These are phyloP conservation scores for Frankliniella intonsa DNA, from an alignment of 2,888 invertebrate genomes.

Conservation along the genomic window DNA sequence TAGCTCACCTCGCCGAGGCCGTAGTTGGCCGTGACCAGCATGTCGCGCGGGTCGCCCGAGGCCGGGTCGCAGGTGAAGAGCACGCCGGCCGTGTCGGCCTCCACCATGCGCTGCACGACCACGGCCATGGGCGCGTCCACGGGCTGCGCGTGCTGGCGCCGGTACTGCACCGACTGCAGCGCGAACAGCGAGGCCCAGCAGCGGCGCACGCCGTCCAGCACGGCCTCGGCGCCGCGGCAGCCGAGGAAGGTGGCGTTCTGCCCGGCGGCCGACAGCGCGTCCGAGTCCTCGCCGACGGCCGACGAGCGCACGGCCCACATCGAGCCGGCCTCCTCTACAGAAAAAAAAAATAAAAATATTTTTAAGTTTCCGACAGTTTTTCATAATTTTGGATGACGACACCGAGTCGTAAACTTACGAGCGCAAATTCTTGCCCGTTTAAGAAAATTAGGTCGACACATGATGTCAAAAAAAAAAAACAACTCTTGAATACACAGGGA, in stretches of 20 bases:
- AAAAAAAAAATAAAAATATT: too few species aligned
- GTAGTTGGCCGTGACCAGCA: slow-evolving; percentile 73
- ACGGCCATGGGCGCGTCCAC: slow-evolving; percentile 68
- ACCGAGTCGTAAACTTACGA: too few species aligned
- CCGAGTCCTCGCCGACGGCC: slow-evolving; percentile 74
- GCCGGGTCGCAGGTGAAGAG: slow-evolving; percentile 76
- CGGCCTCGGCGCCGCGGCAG: slow-evolving; percentile 52
- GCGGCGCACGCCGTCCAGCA: slow-evolving; percentile 56
- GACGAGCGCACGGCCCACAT: slow-evolving; percentile 63
- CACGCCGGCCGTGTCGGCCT: slow-evolving; percentile 68
- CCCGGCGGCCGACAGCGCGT: slow-evolving; percentile 75
- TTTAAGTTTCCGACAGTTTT: too few species aligned
- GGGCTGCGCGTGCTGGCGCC: slow-evolving; percentile 69
- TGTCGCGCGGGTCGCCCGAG: slow-evolving; percentile 60
- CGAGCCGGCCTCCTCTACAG: too few species aligned
- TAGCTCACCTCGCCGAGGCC: slow-evolving; percentile 71
- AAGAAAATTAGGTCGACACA: too few species aligned
- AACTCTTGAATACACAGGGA: too few species aligned
- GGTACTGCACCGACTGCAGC: slow-evolving; percentile 70
- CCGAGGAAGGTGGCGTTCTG: slow-evolving; percentile 77
- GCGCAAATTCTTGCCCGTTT: too few species aligned
- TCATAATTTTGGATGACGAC: too few species aligned
- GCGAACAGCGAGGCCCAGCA: slow-evolving; percentile 83
- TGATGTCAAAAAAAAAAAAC: too few species aligned
- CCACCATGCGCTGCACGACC: slow-evolving; percentile 72